phyloP scores from a whole-genome alignment of 2,797 vertebrate genomes.

The Rhinogobio ventralis region DNA sequence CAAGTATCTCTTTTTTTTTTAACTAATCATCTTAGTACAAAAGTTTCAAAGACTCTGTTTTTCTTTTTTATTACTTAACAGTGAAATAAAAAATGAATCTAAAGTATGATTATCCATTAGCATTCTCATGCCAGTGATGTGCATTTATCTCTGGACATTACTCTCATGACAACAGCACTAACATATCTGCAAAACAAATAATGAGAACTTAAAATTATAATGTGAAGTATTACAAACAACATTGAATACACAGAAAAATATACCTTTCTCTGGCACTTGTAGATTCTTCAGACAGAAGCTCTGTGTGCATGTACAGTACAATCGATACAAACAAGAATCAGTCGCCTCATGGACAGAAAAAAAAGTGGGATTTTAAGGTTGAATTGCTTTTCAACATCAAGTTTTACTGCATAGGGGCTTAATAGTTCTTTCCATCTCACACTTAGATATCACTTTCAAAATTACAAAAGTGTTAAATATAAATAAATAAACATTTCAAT shows the following conservation, averaged over 20 bases:
- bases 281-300: constrained; percentile 55
- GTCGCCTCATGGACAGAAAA: constrained; percentile 58
- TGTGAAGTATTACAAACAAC: constrained; percentile 69
- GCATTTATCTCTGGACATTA: constrained; percentile 68
- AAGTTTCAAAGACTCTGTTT: constrained; percentile 75
- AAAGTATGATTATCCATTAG: constrained; percentile 59
- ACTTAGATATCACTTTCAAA: constrained; percentile 69
- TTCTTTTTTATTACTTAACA: constrained; percentile 73
- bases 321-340: constrained; percentile 58
- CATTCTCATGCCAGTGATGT: constrained; percentile 70
- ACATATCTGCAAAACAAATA: constrained; percentile 65
- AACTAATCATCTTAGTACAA: background rate
- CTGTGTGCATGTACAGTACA: constrained; percentile 62
- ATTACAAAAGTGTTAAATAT: constrained; percentile 67
- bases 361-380: constrained; percentile 56
- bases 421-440: constrained; percentile 69
- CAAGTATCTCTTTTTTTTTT: background rate
- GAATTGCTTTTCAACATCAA: constrained; percentile 56
- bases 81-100: constrained; percentile 68
- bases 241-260: constrained; percentile 72
- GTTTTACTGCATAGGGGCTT: constrained; percentile 78
- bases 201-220: constrained; percentile 54
- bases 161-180: constrained; percentile 60
- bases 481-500: constrained; percentile 86
- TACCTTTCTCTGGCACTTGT: constrained; percentile 71